phyloP scores from a whole-genome alignment of 2,888 invertebrate species.

The Thereva nobilitata region DNA sequence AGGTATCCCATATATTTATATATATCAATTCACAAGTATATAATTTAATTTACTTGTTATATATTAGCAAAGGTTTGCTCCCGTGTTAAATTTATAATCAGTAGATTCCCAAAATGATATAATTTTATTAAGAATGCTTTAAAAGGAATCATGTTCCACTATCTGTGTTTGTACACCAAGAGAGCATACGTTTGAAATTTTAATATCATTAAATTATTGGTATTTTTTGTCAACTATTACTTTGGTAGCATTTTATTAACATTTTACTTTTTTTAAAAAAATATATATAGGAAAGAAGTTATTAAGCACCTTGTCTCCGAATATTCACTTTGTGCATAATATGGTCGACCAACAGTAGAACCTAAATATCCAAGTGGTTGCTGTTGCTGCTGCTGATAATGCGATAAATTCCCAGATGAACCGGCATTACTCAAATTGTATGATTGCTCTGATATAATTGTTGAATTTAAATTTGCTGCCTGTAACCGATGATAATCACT shows the following conservation, averaged over 20 bases:
- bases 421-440: slow-evolving; percentile 36
- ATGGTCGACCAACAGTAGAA: slow-evolving; percentile 42
- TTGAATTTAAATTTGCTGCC: slow-evolving; percentile 44
- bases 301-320: slow-evolving; percentile 52
- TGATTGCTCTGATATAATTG: slow-evolving; percentile 31
- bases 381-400: slow-evolving; percentile 43
- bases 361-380: slow-evolving; percentile 39
- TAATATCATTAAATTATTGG: not conserved
- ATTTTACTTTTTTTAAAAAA: slow-evolving; percentile 15
- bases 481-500: slow-evolving; percentile 56
- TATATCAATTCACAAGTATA: too few relatives aligned
- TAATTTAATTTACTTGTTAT: too few relatives aligned
- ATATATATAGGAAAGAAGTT: slow-evolving; percentile 1
- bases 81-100: too few relatives aligned
- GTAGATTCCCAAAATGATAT: too few relatives aligned
- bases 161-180: too few relatives aligned
- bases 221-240: slow-evolving; percentile 9
- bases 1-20: too few relatives aligned
- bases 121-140: too few relatives aligned
- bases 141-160: too few relatives aligned
- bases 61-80: too few relatives aligned
- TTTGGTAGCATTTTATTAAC: slow-evolving; percentile 4
- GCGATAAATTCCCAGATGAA: slow-evolving; percentile 49
- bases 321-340: slow-evolving; percentile 52
- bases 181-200: too few relatives aligned